Percentiles rank a stretch among this genome's conserved stretches.
These are phyloP conservation scores for Brachirus orientalis DNA, from an alignment of 2,113 vertebrate genomes.

Conservation along the genomic window DNA sequence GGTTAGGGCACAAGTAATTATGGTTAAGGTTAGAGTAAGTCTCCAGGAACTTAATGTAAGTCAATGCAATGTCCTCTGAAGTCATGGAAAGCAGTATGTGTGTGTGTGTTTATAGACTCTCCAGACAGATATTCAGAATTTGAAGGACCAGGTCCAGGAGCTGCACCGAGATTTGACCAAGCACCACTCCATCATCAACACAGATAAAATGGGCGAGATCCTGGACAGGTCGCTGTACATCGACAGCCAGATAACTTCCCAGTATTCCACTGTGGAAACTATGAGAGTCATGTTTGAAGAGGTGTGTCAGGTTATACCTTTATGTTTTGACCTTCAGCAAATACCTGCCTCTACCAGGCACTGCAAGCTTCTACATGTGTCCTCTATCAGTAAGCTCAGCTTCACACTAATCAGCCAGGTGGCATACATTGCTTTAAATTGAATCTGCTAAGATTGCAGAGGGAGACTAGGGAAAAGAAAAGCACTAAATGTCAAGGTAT, in stretches of 20 bases:
- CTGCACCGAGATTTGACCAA: slow-evolving; percentile 94
- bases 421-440: background rate
- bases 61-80: too few species aligned
- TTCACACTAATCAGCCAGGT: slow-evolving; percentile 6
- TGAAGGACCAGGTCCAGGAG: slow-evolving; percentile 96
- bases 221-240: slow-evolving; percentile 88
- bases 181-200: slow-evolving; percentile 93
- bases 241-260: slow-evolving; percentile 85
- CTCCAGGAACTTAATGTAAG: too few species aligned
- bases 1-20: too few species aligned
- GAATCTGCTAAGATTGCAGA: background rate
- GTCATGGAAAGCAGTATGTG: too few species aligned
- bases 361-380: slow-evolving; percentile 2
- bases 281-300: slow-evolving; percentile 89
- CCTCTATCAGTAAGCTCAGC: background rate
- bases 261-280: slow-evolving; percentile 86
- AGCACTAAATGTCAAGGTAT: background rate
- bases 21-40: too few species aligned
- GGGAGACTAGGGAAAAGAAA: background rate
- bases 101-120: slow-evolving; percentile 77
- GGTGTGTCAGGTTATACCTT: slow-evolving; percentile 72
- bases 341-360: too few species aligned
- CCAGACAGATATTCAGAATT: slow-evolving; percentile 87
- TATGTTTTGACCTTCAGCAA: slow-evolving; percentile 25
- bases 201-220: slow-evolving; percentile 87